Evolutionary conservation across 2,888 invertebrate species (phyloP), one percentile per base, ranked within the genome.

Genomic region (Salpingus planirostris): DNA sequence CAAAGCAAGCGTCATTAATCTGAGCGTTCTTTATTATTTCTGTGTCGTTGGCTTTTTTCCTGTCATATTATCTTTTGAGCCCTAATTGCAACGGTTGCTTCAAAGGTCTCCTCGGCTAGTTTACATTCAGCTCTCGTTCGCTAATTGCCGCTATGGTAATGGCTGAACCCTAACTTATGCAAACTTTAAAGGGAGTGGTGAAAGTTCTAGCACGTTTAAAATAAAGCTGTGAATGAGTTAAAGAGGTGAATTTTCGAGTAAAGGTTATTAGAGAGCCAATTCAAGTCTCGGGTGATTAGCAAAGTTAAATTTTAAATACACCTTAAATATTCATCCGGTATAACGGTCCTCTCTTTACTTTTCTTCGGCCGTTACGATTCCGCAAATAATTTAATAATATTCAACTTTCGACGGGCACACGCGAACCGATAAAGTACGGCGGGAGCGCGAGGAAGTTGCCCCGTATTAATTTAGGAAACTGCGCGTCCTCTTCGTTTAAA

Each of bases 1-100:
- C 54, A 56, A 55, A 55, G 55, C 52, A 53, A 54, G 55, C 57
- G 53, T 54, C 59, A 57, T 60, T 59, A 60, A 57, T 55, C 52
- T 46, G 45, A 55, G 56, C 48, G 54, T 54, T 54, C 57, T 56
- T 57, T 58, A 58, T 57, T 57, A 59, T 55, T 54, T 56, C 57
- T 55, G 49, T 56, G 55, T 54, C 55, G 59, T 52, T 56, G 44
- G 53, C 55, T 49, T 57, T 56, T 59, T 56, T 56, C 46, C 49
- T 47, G 52, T 50, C 52, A 48, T 55, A 56, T 55, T 55, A 55
- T 59, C 59, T 55, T 57, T 57, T 54, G 54, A 54, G 55, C 54
- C 53, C 48, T 57, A 59, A 59, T 59, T 59, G 56, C 55, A 44
- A 44, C 44, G 36, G 40, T 31, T 43, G 38, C 40, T 47, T 54